Evolutionary conservation across 1,140 invertebrate species (phyloP), one percentile per base, ranked within the genome.

Genomic region (Drosophila fuyamai): DNA sequence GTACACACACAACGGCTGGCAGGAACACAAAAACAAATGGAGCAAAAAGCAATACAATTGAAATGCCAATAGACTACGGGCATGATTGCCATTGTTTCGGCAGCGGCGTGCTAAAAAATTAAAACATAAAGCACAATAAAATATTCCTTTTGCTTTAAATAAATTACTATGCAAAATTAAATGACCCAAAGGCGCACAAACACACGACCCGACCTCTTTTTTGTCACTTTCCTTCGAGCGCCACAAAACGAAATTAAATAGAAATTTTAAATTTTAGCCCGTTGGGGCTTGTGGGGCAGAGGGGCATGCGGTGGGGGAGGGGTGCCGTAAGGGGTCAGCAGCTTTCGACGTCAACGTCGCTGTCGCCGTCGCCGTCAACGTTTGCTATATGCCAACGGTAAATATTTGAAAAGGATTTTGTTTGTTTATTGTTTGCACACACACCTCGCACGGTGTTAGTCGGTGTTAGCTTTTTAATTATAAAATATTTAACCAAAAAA

Each of bases 321-420:
- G 9, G 50, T 23, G 4, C 0, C n/a, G 41, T 54, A 62, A 47
- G 43, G 59, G 32, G 44, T 48, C 23, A 48, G 44, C 13, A 51
- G 3, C 73, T 46, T 23, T 38, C 36, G 12, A 38, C 56, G 46
- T 58, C 46, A 48, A 40, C 61, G 61, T 83, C 65, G 57, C 74
- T 54, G 50, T 23, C 58, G 63, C 47, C 61, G 50, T 23, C 58
- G 63, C 47, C 61, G 71, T 59, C 74, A 77, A 56, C 74, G 65
- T 77, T 79, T 74, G 65, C 66, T 88, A 88, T 91, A 90, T 90
- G 90, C 86, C 57, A 90, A 90, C 74, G 76, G 86, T 91, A 86
- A 92, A 92, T 92, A 92, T 92, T 92, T 92, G 86, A 88, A 90
- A 92, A 92, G 90, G 90, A 92, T 92, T 91, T 92, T 90, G 90